Conservation (phyloP, 2,797 vertebrate species). For the Tympanoctomys barrerae region DNA sequence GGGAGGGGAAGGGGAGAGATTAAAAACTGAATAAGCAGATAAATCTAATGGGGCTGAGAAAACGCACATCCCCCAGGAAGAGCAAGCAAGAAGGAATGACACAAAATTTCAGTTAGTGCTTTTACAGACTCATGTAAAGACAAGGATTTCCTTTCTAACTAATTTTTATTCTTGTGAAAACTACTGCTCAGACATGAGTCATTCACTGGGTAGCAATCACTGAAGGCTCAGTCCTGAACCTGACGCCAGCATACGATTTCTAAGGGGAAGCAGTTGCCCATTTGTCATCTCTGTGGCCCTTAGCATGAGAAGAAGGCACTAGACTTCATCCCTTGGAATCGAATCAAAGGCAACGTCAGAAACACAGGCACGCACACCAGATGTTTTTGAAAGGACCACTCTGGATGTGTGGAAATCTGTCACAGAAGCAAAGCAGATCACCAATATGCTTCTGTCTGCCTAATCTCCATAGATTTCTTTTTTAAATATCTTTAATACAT, state of each 20-base stretch:
- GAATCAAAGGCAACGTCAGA: slow-evolving; percentile 1
- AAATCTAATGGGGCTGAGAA: slow-evolving; percentile 63
- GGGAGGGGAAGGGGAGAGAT: slow-evolving; percentile 56
- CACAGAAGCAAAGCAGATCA: background rate
- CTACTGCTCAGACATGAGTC: background rate
- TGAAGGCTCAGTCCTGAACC: background rate
- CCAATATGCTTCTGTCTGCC: background rate
- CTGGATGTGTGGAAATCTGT: background rate
- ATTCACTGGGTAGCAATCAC: background rate
- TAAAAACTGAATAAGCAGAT: slow-evolving; percentile 73
- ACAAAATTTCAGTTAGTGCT: background rate
- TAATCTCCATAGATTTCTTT: background rate
- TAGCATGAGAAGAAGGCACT: background rate
- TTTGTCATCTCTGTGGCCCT: background rate
- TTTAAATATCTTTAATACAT: background rate
- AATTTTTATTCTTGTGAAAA: slow-evolving; percentile 14
- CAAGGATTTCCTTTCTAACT: background rate
- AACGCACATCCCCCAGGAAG: background rate
- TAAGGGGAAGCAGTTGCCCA: background rate
- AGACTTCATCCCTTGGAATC: background rate
- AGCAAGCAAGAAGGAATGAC: background rate
- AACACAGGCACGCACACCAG: background rate
- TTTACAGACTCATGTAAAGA: background rate
- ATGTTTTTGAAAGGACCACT: background rate
- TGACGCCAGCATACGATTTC: background rate